phyloP scores from a whole-genome alignment of 2,888 invertebrate species.

The Apotomis turbidana region DNA sequence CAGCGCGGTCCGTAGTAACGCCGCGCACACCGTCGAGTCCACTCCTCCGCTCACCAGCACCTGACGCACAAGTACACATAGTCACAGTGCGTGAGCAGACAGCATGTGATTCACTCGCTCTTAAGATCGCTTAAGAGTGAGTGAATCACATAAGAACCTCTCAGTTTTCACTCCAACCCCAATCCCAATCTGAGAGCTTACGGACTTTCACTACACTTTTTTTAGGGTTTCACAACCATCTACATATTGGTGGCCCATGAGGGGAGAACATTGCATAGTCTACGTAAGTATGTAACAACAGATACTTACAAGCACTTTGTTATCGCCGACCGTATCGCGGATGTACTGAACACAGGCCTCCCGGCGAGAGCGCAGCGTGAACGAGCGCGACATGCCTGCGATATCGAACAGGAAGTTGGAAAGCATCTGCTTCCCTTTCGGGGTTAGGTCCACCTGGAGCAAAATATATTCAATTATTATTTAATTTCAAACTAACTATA shows the following conservation, averaged over 20 bases:
- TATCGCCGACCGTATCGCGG: conserved; percentile 92
- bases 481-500: neutral
- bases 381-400: conserved; percentile 92
- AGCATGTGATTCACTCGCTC: too few species aligned
- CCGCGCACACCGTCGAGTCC: conserved; percentile 99
- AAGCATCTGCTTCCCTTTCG: conserved; percentile 95
- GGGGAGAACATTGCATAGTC: too few species aligned
- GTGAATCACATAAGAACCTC: too few species aligned
- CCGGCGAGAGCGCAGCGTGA: conserved; percentile 94
- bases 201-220: too few species aligned
- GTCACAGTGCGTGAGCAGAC: too few species aligned
- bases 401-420: conserved; percentile 97
- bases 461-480: conserved; percentile 1
- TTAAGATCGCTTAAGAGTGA: too few species aligned
- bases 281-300: too few species aligned
- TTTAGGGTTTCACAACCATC: conserved; percentile 33
- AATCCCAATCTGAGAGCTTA: too few species aligned
- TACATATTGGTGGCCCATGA: too few species aligned
- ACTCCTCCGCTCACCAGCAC: conserved; percentile 98
- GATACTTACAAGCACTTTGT: conserved; percentile 94
- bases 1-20: conserved; percentile 95
- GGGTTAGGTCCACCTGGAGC: conserved; percentile 93
- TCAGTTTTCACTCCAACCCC: too few species aligned
- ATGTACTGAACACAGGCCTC: conserved; percentile 96
- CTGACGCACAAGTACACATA: conserved; percentile 67